Base-by-base conservation (phyloP, 1,140 invertebrate species). In the Lucilia sericata region DNA sequence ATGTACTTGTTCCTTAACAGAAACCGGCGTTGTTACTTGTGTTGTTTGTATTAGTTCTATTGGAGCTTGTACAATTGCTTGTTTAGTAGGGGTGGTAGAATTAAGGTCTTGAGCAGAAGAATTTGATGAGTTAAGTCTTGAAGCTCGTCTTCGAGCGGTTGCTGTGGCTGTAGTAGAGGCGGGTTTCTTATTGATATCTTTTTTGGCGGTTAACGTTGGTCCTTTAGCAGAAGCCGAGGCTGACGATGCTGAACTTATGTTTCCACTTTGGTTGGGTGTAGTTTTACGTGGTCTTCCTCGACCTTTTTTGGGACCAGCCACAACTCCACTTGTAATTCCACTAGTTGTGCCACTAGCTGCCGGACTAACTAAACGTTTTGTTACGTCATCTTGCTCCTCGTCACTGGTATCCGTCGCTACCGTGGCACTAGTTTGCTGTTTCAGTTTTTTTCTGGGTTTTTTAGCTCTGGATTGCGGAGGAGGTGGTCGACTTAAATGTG, bases 191-290 rank as follows among this genome's bases (percentile, higher is more conserved):
- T 30, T 84, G 65, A 90, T 81, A 36, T 88, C 88, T 76, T 88
- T 91, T 82, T 88, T 91, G 83, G 87, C 89, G 60, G 87, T 91
- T 85, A 89, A 85, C 85, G 86, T 87, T 82, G 89, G 88, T 86
- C 88, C 88, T 85, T 88, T 90, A 1, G 88, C 86, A 70, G 86
- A 83, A 25, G 13, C 8, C 86, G 84, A 36, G 88, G 86, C 36
- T 85, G 86, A 17, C 87, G 86, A 17, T 86, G 70, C 80, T 87
- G 89, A 9, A 87, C 88, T 49, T 84, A 85, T 2, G 7, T 78
- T 83, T 80, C 49, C 49, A 86, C 84, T 17, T 49, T 34, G 9
- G 84, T 84, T 81, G 13, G 82, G 65, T 14, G 25, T 86, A 85
- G 80, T 34, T 74, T 91, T 91, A 2, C 90, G 84, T 1, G 90